phyloP scores from a whole-genome alignment of 2,797 vertebrate genomes.

The Heliangelus exortis region DNA sequence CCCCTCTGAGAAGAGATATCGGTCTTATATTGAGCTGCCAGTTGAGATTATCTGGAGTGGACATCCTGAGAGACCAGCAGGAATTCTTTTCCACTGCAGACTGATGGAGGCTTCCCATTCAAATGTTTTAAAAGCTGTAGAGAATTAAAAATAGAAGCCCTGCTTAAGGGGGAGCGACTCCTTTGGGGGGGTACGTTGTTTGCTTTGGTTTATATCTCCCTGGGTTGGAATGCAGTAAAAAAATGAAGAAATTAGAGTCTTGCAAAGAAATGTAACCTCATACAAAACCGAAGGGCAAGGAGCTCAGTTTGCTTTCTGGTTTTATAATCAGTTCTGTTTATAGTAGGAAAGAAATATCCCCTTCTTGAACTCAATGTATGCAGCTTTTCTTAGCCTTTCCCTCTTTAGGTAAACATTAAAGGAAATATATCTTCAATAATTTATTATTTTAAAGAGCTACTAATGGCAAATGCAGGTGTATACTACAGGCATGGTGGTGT shows the following conservation, averaged over 20 bases:
- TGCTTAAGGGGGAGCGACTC: constrained; percentile 63
- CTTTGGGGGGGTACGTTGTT: constrained; percentile 77
- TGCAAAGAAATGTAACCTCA: constrained; percentile 57
- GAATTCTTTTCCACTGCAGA: constrained; percentile 67
- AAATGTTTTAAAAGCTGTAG: constrained; percentile 79
- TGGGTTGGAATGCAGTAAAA: constrained; percentile 73
- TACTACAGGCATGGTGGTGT: not conserved
- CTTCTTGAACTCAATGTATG: constrained; percentile 67
- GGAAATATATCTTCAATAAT: constrained; percentile 52
- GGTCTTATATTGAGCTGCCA: constrained; percentile 42
- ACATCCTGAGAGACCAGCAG: constrained; percentile 58
- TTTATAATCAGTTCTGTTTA: constrained; percentile 81
- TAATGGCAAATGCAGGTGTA: constrained; percentile 73
- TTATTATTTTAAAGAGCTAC: constrained; percentile 49
- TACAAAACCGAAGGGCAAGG: constrained; percentile 62
- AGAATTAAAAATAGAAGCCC: constrained; percentile 78
- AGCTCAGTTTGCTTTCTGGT: constrained; percentile 72
- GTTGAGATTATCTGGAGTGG: constrained; percentile 71
- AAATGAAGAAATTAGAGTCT: constrained; percentile 63
- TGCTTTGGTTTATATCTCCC: constrained; percentile 78
- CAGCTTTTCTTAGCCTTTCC: constrained; percentile 59
- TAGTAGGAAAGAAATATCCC: constrained; percentile 75
- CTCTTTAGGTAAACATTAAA: constrained; percentile 71
- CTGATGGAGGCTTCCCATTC: constrained; percentile 65
- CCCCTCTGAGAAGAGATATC: constrained; percentile 40